phyloP scores from a whole-genome alignment of 2,888 invertebrate genomes.

The Entomobrya proxima region DNA sequence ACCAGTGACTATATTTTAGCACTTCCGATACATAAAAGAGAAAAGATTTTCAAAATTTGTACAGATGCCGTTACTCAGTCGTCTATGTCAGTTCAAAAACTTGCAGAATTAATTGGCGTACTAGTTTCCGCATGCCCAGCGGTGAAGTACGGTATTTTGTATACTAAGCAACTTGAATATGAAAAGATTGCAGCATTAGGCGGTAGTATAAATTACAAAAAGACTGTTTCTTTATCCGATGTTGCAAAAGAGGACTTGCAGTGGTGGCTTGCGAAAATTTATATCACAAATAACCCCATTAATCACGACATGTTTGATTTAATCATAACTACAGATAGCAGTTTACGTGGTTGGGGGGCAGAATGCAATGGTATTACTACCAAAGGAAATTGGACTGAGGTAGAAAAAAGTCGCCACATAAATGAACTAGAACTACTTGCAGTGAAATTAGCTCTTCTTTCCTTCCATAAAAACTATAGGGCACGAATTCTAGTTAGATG shows the following conservation, averaged over 20 bases:
- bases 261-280: not conserved
- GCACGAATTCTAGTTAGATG: not conserved
- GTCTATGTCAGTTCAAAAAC: not conserved
- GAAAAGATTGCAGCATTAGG: not conserved
- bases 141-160: not conserved
- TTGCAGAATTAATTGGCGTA: not conserved
- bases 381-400: constrained; percentile 22
- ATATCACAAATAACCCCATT: not conserved
- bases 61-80: not conserved
- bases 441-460: constrained; percentile 7
- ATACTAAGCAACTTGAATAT: constrained; percentile 15
- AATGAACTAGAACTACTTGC: constrained; percentile 55
- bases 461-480: not conserved
- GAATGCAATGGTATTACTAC: not conserved
- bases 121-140: not conserved
- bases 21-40: not conserved
- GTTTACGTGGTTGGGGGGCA: constrained; percentile 51
- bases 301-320: not conserved
- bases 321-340: constrained; percentile 49
- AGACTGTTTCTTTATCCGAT: not conserved
- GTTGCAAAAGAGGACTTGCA: not conserved
- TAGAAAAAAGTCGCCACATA: not conserved
- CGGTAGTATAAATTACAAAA: not conserved
- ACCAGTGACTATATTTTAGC: not conserved
- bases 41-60: not conserved